phyloP scores from a whole-genome alignment of 2,888 invertebrate genomes.

The Alentia gelatinosa region DNA sequence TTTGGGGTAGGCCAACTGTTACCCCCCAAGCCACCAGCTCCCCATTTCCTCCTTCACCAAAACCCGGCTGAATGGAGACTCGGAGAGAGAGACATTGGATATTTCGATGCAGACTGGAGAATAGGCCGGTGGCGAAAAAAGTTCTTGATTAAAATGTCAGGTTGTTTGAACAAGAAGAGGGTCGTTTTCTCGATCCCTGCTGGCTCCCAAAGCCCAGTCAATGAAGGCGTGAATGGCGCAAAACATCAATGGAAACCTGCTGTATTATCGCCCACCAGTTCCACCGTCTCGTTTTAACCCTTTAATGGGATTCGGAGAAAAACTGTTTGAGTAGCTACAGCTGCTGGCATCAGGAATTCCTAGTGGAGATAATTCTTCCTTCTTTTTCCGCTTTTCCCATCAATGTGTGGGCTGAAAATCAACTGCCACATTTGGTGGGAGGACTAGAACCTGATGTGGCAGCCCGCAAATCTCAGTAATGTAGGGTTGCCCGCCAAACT shows the following conservation, averaged over 20 bases:
- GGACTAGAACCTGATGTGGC: not conserved
- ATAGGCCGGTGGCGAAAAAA: not conserved
- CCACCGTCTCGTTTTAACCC: conserved; percentile 20
- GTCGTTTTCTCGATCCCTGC: not conserved
- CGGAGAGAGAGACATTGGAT: not conserved
- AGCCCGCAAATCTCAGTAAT: not conserved
- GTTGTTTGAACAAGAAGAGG: conserved; percentile 29
- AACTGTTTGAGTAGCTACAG: not conserved
- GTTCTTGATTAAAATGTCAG: conserved; percentile 42
- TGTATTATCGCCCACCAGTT: conserved; percentile 23
- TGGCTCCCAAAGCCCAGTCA: conserved; percentile 13
- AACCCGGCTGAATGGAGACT: conserved; percentile 10
- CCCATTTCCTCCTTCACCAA: no score
- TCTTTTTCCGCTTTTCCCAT: not conserved
- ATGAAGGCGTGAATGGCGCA: conserved; percentile 32
- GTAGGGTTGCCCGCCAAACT: not conserved
- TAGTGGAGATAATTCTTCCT: not conserved
- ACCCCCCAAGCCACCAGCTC: not conserved
- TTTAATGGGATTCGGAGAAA: conserved; percentile 18
- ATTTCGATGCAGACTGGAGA: not conserved
- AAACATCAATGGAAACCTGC: conserved; percentile 12
- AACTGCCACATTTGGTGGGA: not conserved
- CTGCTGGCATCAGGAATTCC: not conserved
- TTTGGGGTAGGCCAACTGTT: not conserved
- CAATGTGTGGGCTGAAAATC: not conserved